phyloP scores from a whole-genome alignment of 2,888 invertebrate genomes.

The Tridacna crocea region DNA sequence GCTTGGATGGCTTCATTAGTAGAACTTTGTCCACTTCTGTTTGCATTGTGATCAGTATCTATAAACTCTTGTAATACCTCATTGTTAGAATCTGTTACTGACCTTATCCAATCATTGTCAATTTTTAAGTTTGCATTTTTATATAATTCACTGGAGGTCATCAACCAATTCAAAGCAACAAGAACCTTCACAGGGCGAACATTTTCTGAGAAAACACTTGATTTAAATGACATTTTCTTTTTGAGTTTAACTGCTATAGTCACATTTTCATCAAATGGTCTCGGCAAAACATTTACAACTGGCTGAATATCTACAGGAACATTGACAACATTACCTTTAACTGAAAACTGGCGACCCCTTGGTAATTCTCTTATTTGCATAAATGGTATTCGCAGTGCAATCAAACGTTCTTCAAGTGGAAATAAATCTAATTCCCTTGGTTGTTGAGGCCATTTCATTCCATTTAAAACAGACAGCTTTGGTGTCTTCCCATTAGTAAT shows the following conservation, averaged over 20 bases:
- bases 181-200: slow-evolving; percentile 44
- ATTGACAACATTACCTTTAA: slow-evolving; percentile 59
- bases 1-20: not conserved
- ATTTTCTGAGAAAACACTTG: slow-evolving; percentile 42
- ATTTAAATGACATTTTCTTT: slow-evolving; percentile 43
- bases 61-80: not conserved
- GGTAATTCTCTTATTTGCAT: too few relatives aligned
- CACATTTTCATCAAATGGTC: slow-evolving; percentile 46
- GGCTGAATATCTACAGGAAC: slow-evolving; percentile 62
- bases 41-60: not conserved
- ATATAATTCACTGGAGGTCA: too few relatives aligned
- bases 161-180: slow-evolving; percentile 35
- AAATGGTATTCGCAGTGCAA: slow-evolving; percentile 58
- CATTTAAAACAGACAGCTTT: slow-evolving; percentile 29
- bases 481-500: slow-evolving; percentile 41
- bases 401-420: slow-evolving; percentile 58
- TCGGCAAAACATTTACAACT: too few relatives aligned
- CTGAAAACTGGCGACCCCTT: slow-evolving; percentile 54
- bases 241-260: slow-evolving; percentile 61
- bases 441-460: slow-evolving; percentile 55
- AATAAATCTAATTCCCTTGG: slow-evolving; percentile 49
- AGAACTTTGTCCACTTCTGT: not conserved
- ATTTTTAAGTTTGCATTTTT: slow-evolving; percentile 38
- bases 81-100: not conserved
- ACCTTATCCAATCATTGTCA: slow-evolving; percentile 33